Conservation (phyloP, 1,140 invertebrate species). For the Brachionus rubens region DNA sequence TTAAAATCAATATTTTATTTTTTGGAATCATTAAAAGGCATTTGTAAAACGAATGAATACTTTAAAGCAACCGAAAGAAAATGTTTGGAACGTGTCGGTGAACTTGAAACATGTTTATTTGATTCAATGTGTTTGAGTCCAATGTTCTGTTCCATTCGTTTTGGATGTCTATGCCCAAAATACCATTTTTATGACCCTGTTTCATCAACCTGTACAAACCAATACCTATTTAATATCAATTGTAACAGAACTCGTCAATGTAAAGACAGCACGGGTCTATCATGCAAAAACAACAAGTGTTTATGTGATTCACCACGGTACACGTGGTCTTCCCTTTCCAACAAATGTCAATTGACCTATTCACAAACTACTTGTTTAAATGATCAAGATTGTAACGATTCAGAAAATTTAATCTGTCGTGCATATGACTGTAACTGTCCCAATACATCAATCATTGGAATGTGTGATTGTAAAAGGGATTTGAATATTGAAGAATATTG, state of each 20-base stretch:
- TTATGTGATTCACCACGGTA: neutral
- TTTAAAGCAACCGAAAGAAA: neutral
- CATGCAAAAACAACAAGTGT: neutral
- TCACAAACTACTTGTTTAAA: neutral
- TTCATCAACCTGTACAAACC: slow-evolving; percentile 5
- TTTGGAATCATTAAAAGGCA: neutral
- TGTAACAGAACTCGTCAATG: neutral
- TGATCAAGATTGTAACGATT: neutral
- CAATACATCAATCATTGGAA: neutral
- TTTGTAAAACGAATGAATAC: neutral
- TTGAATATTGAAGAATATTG: neutral
- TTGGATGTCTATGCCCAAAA: neutral
- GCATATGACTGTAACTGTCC: slow-evolving; percentile 15
- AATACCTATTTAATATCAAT: neutral
- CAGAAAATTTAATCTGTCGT: neutral
- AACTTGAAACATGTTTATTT: neutral
- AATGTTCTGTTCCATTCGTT: neutral
- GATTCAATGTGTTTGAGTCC: neutral
- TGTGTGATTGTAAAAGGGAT: neutral
- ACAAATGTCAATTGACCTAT: neutral
- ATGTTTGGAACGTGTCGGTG: neutral
- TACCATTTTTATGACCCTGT: neutral
- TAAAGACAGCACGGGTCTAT: neutral
- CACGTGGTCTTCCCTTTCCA: neutral
- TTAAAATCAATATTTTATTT: neutral